Conservation (phyloP, 2,888 invertebrate genomes). For the Apodemia arnacis region DNA sequence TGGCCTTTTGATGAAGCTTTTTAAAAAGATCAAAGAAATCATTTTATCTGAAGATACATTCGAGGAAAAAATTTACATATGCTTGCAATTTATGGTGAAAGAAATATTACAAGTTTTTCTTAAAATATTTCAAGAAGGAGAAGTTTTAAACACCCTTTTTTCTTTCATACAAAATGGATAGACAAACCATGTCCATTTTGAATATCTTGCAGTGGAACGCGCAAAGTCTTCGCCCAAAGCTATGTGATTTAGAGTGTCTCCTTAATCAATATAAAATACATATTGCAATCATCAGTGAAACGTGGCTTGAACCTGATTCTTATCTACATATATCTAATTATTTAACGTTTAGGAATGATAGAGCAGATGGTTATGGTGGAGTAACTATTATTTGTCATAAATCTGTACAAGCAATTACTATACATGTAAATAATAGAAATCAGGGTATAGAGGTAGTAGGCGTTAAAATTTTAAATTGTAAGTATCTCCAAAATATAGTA, state of each 20-base stretch:
- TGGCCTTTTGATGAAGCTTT: neutral
- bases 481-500: too few species aligned
- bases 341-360: neutral
- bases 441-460: slow-evolving; percentile 10
- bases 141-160: neutral
- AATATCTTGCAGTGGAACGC: neutral
- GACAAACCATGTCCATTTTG: neutral
- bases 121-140: neutral
- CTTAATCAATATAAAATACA: neutral
- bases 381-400: neutral
- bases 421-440: slow-evolving; percentile 8
- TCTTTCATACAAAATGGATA: neutral
- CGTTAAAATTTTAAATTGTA: too few species aligned
- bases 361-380: neutral
- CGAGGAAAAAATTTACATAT: neutral
- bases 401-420: neutral
- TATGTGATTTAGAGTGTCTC: neutral
- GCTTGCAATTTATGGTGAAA: neutral
- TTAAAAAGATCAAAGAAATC: neutral
- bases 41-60: neutral
- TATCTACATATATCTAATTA: neutral
- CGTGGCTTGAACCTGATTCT: too few species aligned
- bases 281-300: too few species aligned
- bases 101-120: neutral
- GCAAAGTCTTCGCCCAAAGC: neutral